phyloP scores from a whole-genome alignment of 2,888 invertebrate species.

The Platerodrilus igneus region DNA sequence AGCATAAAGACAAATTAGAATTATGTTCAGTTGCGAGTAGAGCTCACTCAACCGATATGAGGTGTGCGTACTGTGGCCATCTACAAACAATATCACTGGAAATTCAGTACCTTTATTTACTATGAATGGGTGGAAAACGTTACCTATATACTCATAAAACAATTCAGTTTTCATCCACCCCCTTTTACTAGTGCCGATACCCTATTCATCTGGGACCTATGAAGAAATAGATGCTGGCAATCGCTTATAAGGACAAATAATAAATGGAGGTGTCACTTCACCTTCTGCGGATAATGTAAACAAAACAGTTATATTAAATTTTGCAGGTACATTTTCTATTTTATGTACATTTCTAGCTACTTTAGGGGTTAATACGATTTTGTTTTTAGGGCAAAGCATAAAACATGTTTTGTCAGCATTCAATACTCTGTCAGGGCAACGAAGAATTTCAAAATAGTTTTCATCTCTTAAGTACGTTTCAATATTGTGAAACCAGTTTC shows the following conservation, averaged over 20 bases:
- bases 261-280: constrained; percentile 30
- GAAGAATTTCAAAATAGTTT: too few species aligned
- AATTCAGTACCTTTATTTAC: constrained; percentile 29
- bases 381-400: constrained; percentile 35
- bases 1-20: too few species aligned
- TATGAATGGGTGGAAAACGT: constrained; percentile 38
- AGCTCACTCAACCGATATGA: constrained; percentile 21
- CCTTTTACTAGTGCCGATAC: constrained; percentile 38
- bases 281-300: constrained; percentile 38
- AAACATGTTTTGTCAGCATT: too few species aligned
- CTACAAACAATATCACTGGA: constrained; percentile 41
- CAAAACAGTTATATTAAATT: constrained; percentile 38
- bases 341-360: constrained; percentile 31
- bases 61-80: constrained; percentile 29
- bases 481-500: too few species aligned
- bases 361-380: constrained; percentile 27
- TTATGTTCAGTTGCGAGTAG: constrained; percentile 24
- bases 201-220: constrained; percentile 39
- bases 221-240: constrained; percentile 35
- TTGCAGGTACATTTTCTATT: constrained; percentile 32
- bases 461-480: too few species aligned
- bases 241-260: constrained; percentile 39
- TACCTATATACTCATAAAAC: constrained; percentile 41
- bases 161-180: constrained; percentile 45
- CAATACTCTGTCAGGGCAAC: too few species aligned